These are phyloP conservation scores for Matsumyia berberina DNA, from an alignment of 2,888 invertebrate genomes.

Conservation along the genomic window DNA sequence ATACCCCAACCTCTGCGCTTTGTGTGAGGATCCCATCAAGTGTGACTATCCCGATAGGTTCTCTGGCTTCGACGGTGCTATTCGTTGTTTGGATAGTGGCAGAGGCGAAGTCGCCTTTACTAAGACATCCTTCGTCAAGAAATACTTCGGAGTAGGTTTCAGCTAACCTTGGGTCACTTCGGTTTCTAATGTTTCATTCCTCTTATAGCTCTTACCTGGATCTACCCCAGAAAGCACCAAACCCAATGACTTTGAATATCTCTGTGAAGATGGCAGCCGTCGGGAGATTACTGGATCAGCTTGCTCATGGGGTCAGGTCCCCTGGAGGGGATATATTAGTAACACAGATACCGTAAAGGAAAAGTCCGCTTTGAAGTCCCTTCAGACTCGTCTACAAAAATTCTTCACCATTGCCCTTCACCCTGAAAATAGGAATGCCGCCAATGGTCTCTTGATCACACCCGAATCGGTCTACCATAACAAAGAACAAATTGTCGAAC, in stretches of 20 bases:
- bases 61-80: constrained; percentile 94
- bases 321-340: constrained; percentile 92
- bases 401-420: constrained; percentile 83
- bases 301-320: constrained; percentile 93
- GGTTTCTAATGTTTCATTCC: neutral
- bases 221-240: constrained; percentile 87
- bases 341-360: constrained; percentile 86
- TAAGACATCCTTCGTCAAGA: constrained; percentile 91
- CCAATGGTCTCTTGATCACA: constrained; percentile 86
- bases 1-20: constrained; percentile 91
- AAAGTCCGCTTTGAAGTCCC: constrained; percentile 79
- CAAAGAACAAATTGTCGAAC: constrained; percentile 85
- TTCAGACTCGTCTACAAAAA: constrained; percentile 82
- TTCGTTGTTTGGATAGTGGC: constrained; percentile 91
- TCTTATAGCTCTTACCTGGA: constrained; percentile 87
- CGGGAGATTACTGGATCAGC: constrained; percentile 88
- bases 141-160: constrained; percentile 89
- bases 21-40: constrained; percentile 90
- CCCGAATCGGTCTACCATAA: constrained; percentile 85
- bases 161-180: neutral
- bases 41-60: constrained; percentile 93
- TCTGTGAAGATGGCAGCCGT: constrained; percentile 92
- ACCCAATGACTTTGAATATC: constrained; percentile 89
- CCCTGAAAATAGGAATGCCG: constrained; percentile 81
- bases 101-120: constrained; percentile 95